Evolutionary conservation across 2,888 invertebrate species (phyloP).

Genomic region (Alentia gelatinosa): DNA sequence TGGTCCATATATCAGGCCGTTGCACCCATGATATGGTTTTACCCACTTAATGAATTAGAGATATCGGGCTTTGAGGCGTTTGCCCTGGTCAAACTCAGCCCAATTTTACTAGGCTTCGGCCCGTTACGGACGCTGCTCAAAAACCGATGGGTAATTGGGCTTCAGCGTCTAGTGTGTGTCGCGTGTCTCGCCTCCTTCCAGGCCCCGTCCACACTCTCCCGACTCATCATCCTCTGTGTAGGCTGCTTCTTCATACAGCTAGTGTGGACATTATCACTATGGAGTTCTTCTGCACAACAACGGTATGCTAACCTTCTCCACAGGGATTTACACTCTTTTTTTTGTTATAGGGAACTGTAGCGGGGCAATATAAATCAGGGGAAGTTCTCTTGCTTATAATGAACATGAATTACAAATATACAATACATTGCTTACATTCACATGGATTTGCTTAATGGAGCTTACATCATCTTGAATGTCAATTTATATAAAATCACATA

Average conservation of each 20-base stretch:
- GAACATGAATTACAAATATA: no score
- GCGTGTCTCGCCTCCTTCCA: conserved; percentile 78
- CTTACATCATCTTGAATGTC: no score
- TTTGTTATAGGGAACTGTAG: no score
- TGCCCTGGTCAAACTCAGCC: conserved; percentile 76
- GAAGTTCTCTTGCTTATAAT: no score
- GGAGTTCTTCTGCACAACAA: conserved; percentile 70
- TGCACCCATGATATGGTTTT: conserved; percentile 81
- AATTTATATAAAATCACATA: no score
- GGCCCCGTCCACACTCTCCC: conserved; percentile 72
- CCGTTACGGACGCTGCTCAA: conserved; percentile 60
- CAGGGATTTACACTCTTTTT: no score
- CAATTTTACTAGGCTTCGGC: conserved; percentile 66
- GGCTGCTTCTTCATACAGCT: conserved; percentile 76
- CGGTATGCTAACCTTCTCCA: no score
- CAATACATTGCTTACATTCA: no score
- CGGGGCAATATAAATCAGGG: no score
- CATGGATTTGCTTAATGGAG: no score
- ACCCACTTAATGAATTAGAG: conserved; percentile 80
- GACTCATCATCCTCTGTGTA: conserved; percentile 74
- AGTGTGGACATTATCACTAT: conserved; percentile 74
- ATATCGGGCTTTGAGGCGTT: conserved; percentile 80
- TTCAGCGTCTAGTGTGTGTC: conserved; percentile 72
- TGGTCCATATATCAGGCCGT: conserved; percentile 80
- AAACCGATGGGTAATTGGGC: conserved; percentile 67